Evolutionary conservation across 2,113 vertebrate genomes (phyloP).

Genomic region (Heterotilapia buettikoferi): DNA sequence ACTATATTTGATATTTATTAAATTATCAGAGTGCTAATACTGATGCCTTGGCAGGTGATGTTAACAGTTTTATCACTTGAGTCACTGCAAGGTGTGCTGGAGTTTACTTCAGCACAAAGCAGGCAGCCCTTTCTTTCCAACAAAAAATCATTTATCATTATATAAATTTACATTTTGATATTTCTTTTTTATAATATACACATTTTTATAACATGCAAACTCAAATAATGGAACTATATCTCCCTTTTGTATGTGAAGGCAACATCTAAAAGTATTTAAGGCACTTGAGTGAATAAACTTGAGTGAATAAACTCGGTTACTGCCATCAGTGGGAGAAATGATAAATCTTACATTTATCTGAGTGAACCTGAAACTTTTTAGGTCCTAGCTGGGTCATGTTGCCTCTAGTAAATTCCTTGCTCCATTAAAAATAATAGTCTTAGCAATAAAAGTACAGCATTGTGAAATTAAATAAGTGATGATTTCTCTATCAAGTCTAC

Average conservation of each 20-base stretch:
- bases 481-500: neutral
- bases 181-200: neutral
- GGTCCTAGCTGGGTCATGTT: neutral
- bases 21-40: neutral
- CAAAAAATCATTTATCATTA: neutral
- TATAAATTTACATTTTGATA: neutral
- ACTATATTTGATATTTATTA: neutral
- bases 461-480: constrained; percentile 28
- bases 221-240: neutral
- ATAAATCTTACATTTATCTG: neutral
- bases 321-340: neutral
- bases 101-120: neutral
- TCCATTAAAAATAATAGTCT: constrained; percentile 22
- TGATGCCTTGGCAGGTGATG: neutral
- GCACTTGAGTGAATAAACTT: neutral
- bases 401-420: neutral
- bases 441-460: constrained; percentile 4
- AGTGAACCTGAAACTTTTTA: neutral
- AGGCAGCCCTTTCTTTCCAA: neutral
- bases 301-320: neutral
- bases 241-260: neutral
- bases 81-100: neutral
- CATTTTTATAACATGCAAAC: neutral
- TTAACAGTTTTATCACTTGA: neutral
- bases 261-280: neutral